phyloP scores from a whole-genome alignment of 2,888 invertebrate species.

The Drosophila nigritarsus region DNA sequence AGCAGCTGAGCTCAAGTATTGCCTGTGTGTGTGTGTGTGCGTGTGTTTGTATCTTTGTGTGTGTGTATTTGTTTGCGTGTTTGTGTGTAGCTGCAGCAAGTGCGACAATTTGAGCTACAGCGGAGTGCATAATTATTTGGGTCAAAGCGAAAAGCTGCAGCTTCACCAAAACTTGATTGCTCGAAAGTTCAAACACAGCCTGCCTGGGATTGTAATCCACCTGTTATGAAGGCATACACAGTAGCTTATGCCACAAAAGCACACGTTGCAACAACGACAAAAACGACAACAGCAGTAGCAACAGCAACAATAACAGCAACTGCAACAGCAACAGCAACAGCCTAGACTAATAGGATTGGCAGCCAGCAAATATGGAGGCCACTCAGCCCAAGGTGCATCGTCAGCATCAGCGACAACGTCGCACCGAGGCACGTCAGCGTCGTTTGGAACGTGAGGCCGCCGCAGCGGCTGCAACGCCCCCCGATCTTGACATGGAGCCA shows the following conservation, averaged over 20 bases:
- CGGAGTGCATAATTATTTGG: constrained; percentile 68
- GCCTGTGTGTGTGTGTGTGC: constrained; percentile 19
- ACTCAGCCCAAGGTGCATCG: constrained; percentile 85
- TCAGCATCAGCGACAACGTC: constrained; percentile 83
- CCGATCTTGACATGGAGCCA: constrained; percentile 55
- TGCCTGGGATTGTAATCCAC: constrained; percentile 59
- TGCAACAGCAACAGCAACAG: constrained; percentile 5
- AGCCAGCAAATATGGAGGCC: constrained; percentile 78
- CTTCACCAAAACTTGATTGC: constrained; percentile 35
- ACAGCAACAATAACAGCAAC: constrained; percentile 8
- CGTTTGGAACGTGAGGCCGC: constrained; percentile 79
- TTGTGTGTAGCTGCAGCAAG: constrained; percentile 41
- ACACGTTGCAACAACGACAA: constrained; percentile 14
- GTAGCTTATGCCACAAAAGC: constrained; percentile 26
- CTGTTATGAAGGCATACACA: constrained; percentile 72
- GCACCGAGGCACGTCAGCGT: constrained; percentile 82
- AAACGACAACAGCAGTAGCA: constrained; percentile 6
- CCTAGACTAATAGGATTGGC: constrained; percentile 29
- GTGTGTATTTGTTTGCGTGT: constrained; percentile 17
- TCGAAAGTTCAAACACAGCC: constrained; percentile 44
- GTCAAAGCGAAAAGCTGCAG: constrained; percentile 74
- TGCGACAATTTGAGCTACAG: constrained; percentile 30
- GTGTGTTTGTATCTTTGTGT: neutral
- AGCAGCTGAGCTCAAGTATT: constrained; percentile 35
- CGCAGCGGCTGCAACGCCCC: constrained; percentile 59